Conservation (phyloP, 2,797 vertebrate species). For the Botia almorhae region DNA sequence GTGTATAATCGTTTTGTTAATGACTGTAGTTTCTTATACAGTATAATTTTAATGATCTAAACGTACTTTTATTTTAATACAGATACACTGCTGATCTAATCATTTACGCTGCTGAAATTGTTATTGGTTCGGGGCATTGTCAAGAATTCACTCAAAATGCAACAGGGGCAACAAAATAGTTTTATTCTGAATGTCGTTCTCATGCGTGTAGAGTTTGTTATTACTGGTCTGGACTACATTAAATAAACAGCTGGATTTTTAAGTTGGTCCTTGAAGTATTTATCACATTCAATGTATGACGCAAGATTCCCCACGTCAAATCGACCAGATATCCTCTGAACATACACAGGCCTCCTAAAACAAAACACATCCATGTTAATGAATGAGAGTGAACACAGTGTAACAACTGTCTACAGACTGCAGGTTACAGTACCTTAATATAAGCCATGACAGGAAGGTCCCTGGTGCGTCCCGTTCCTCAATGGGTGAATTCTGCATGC, state of each 20-base stretch:
- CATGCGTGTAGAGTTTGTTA: neutral
- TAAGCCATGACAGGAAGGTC: conserved; percentile 83
- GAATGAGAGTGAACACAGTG: neutral
- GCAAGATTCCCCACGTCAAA: conserved; percentile 84
- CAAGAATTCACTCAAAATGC: conserved; percentile 1
- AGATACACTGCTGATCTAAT: neutral
- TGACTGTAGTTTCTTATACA: neutral
- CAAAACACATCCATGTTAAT: neutral
- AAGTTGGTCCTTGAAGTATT: conserved; percentile 78
- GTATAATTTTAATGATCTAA: neutral
- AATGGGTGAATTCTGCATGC: conserved; percentile 71
- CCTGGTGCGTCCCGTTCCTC: conserved; percentile 82
- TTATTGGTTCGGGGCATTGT: neutral
- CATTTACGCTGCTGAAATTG: neutral
- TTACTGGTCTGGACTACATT: conserved; percentile 31
- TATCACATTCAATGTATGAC: conserved; percentile 79
- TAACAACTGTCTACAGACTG: neutral
- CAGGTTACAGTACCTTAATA: conserved; percentile 70
- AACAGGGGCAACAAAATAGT: too few species aligned
- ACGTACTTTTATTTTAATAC: neutral
- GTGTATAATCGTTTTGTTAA: conserved; percentile 52
- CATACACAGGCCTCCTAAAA: conserved; percentile 78
- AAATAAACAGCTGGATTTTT: conserved; percentile 68
- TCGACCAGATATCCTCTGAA: conserved; percentile 77
- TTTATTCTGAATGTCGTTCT: conserved; percentile 25